A percentile compares a stretch with the other conserved stretches of the same genome.
Evolutionary conservation across 1,140 invertebrate genomes (phyloP).

Genomic region (Drosophila cardini): DNA sequence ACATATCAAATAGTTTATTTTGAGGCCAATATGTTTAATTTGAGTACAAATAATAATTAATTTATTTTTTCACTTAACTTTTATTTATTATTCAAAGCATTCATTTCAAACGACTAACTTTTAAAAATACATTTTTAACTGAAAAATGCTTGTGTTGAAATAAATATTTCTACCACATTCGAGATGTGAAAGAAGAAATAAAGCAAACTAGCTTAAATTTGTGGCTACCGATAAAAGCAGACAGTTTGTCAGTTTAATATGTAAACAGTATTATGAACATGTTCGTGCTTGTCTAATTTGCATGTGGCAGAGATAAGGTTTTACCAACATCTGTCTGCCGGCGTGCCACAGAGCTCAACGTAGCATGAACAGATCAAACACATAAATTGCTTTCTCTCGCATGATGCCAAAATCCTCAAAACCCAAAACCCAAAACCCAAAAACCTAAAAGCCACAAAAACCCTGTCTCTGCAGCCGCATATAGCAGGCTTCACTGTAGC

Average conservation of each 20-base stretch:
- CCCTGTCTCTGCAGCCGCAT: background rate
- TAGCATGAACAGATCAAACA: slow-evolving; percentile 78
- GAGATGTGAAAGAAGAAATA: too few species aligned
- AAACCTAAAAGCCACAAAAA: background rate
- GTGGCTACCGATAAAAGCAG: slow-evolving; percentile 9
- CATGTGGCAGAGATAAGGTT: slow-evolving; percentile 62
- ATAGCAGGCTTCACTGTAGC: background rate
- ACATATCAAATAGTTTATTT: too few species aligned
- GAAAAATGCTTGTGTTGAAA: too few species aligned
- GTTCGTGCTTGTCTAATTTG: slow-evolving; percentile 55
- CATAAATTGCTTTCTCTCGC: slow-evolving; percentile 55
- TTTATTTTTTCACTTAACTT: too few species aligned
- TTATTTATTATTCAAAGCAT: too few species aligned
- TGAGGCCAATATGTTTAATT: too few species aligned
- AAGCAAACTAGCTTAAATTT: slow-evolving; percentile 22
- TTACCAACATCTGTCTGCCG: slow-evolving; percentile 11
- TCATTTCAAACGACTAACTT: too few species aligned
- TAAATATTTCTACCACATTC: too few species aligned
- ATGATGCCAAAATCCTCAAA: slow-evolving; percentile 18
- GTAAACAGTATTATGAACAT: slow-evolving; percentile 56
- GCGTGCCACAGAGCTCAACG: slow-evolving; percentile 51
- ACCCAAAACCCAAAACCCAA: slow-evolving; percentile 7
- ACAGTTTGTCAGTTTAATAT: slow-evolving; percentile 51
- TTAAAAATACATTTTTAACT: too few species aligned
- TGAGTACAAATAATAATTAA: too few species aligned